Conservation (phyloP, 2,888 invertebrate genomes). For the Lamproptera curius region DNA sequence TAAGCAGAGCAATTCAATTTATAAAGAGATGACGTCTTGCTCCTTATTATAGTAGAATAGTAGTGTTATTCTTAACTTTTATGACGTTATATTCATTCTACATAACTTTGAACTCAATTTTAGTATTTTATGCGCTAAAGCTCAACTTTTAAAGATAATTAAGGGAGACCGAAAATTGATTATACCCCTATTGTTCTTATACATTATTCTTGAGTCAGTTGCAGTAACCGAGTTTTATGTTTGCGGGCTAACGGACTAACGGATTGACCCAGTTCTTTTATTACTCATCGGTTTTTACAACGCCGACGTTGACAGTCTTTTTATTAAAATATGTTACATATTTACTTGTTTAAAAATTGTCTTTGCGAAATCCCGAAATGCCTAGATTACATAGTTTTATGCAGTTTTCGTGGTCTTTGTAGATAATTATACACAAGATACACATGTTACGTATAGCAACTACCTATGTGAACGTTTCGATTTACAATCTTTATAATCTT, state of each 20-base stretch:
- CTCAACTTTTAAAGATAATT: conserved; percentile 10
- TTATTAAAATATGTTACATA: conserved; percentile 2
- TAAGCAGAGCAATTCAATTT: no score
- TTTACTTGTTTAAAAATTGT: no score
- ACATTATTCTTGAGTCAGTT: conserved; percentile 19
- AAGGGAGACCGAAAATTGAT: conserved; percentile 9
- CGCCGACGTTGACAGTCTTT: conserved; percentile 5
- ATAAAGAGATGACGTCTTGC: no score
- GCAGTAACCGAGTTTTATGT: conserved; percentile 18
- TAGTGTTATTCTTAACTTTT: not conserved
- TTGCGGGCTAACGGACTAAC: conserved; percentile 13
- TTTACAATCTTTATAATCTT: no score
- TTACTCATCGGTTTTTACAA: conserved; percentile 10
- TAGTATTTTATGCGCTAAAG: conserved; percentile 1
- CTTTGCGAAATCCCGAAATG: no score
- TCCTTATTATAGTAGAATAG: not conserved
- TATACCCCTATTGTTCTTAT: conserved; percentile 16
- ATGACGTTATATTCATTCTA: not conserved
- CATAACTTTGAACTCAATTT: not conserved
- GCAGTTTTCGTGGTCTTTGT: no score
- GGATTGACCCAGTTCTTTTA: conserved; percentile 18
- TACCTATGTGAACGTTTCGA: no score
- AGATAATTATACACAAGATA: no score
- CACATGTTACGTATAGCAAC: no score
- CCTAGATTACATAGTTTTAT: no score